Conservation (phyloP, 2,888 invertebrate genomes). For the Caenorhabditis doughertyi region DNA sequence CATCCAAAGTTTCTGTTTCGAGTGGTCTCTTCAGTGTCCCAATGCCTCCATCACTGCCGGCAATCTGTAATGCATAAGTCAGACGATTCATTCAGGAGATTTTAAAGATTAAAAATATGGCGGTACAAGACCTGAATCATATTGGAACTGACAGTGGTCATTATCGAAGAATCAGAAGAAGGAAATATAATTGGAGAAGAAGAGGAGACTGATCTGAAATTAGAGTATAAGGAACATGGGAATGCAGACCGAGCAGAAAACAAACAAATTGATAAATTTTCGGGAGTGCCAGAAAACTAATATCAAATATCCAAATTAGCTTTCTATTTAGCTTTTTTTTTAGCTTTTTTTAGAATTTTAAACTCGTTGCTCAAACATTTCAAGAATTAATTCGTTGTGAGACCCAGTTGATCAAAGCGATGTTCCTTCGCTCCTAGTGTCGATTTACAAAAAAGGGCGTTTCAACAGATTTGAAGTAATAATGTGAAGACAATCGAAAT, state of each 20-base stretch:
- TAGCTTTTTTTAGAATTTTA: too few relatives aligned
- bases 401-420: too few relatives aligned
- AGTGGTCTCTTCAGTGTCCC: constrained; percentile 39
- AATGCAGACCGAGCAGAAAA: too few relatives aligned
- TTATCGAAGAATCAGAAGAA: constrained; percentile 38
- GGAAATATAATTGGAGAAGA: constrained; percentile 19
- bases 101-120: constrained; percentile 2
- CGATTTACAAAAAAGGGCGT: too few relatives aligned
- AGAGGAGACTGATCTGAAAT: constrained; percentile 48
- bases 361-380: too few relatives aligned
- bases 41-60: constrained; percentile 38
- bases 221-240: not conserved
- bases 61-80: constrained; percentile 25
- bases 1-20: constrained; percentile 36
- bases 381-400: too few relatives aligned
- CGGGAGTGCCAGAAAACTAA: too few relatives aligned
- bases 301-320: too few relatives aligned
- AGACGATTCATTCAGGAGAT: not conserved
- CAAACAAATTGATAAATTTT: not conserved
- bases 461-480: too few relatives aligned
- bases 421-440: too few relatives aligned
- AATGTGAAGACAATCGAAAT: too few relatives aligned
- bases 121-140: constrained; percentile 56
- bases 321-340: too few relatives aligned
- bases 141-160: constrained; percentile 49